Base-by-base conservation (phyloP, 2,888 invertebrate species). In the Acronicta aceris region DNA sequence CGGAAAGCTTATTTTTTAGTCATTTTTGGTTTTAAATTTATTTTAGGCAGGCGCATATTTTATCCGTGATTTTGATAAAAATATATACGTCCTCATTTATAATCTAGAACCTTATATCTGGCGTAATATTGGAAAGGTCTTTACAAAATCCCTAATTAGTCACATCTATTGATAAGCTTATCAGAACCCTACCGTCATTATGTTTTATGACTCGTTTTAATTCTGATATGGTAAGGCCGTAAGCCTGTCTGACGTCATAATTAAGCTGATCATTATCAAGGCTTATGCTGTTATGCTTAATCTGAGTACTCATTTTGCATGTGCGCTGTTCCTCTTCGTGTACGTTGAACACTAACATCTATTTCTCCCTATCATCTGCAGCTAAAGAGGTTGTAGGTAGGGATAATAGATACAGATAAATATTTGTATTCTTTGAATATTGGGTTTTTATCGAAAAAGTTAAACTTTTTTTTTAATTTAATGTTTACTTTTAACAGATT, bases 161-260 rank as follows among this genome's bases (percentile, higher is more conserved):
- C 74, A 52, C 53, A 71, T 58, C 63, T 57, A 54, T 61, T 58
- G 64, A 76, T 75, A 73, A 50, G 42, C 48, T 60, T 56, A 60
- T 71, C 67, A 59, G 43, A 47, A 17, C 33, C 59, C 52, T 58
- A 53, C 58, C 57, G 52, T 61, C 55, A 74, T 70, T 71, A 56
- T 60, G 52, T 61, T 71, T 71, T 71, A 73, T 47, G 66, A 53
- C 49, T 48, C 49, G 61, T 71, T 62, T 63, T 75, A 60, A 71
- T 66, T 55, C 55, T 57, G 58, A 66, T 62, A 66, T 38, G 40
- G 49, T 8, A 45, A 48, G 46, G 51, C 59, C 50, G 41, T 49
- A 41, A 48, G 54, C 71, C 41, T 63, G 48, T 52, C 38, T 62
- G 54, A 57, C 36, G 59, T 66, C 66, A 59, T 57, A 52, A 71